Evolutionary conservation across 1,140 invertebrate species (phyloP).

Genomic region (Pectinophora gossypiella): DNA sequence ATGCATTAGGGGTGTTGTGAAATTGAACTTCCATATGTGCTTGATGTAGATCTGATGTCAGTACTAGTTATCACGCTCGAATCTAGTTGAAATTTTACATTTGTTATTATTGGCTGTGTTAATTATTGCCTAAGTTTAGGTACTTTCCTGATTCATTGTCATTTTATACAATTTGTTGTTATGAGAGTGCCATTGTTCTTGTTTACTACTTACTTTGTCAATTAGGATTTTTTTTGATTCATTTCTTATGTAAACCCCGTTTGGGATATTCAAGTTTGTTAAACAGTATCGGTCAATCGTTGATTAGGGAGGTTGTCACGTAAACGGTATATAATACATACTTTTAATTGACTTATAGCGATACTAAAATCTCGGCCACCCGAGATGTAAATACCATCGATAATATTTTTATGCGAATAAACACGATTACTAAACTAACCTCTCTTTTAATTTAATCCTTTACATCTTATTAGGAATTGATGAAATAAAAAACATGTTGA

Average conservation of each 20-base stretch:
- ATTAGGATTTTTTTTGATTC: not conserved
- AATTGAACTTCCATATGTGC: not conserved
- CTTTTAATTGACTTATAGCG: not conserved
- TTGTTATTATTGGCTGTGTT: slow-evolving; percentile 14
- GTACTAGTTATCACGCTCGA: not conserved
- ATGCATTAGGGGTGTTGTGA: not conserved
- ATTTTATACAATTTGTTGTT: not conserved
- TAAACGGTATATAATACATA: not conserved
- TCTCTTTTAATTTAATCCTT: no score
- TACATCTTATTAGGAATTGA: no score
- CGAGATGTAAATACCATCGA: slow-evolving; percentile 12
- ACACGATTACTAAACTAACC: not conserved
- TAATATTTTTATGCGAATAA: slow-evolving; percentile 15
- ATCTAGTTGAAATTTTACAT: slow-evolving; percentile 12
- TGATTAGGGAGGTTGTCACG: not conserved
- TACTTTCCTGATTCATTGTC: not conserved
- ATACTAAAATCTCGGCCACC: not conserved
- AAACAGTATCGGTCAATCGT: not conserved
- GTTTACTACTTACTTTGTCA: slow-evolving; percentile 1
- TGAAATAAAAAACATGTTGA: not conserved
- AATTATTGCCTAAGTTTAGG: not conserved
- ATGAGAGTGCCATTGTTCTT: not conserved
- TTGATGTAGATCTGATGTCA: not conserved
- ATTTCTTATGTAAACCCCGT: slow-evolving; percentile 6
- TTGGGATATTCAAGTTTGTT: not conserved